Conservation (phyloP, 2,888 invertebrate species). For the Platypus cylindrus region DNA sequence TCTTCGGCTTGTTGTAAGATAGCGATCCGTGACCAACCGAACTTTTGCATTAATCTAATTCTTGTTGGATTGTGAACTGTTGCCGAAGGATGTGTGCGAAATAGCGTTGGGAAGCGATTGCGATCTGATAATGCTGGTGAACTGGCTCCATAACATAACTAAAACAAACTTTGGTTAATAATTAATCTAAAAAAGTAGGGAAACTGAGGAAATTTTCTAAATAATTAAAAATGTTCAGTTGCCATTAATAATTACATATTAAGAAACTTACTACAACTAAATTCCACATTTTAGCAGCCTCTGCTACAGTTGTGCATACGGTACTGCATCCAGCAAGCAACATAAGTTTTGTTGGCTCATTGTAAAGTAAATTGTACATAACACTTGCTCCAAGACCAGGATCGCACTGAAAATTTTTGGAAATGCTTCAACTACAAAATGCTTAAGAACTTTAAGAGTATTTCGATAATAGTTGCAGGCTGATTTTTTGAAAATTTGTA, state of each 20-base stretch:
- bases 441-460: too few relatives aligned
- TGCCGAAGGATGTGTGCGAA: slow-evolving; percentile 97
- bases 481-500: too few relatives aligned
- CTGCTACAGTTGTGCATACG: slow-evolving; percentile 97
- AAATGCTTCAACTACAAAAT: background rate
- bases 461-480: too few relatives aligned
- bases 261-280: slow-evolving; percentile 84
- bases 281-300: slow-evolving; percentile 99
- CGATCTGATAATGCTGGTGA: slow-evolving; percentile 96
- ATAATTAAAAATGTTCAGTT: background rate
- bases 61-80: slow-evolving; percentile 98
- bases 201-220: background rate
- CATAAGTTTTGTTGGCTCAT: slow-evolving; percentile 86
- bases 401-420: slow-evolving; percentile 77
- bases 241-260: background rate
- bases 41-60: slow-evolving; percentile 92
- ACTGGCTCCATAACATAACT: slow-evolving; percentile 98
- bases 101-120: slow-evolving; percentile 92
- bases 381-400: slow-evolving; percentile 96
- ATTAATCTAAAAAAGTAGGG: background rate
- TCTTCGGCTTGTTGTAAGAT: slow-evolving; percentile 98
- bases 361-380: slow-evolving; percentile 96
- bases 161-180: slow-evolving; percentile 22
- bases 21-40: slow-evolving; percentile 94
- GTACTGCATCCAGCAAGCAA: slow-evolving; percentile 94